Evolutionary conservation across 2,113 vertebrate species (phyloP), one percentile per base, ranked within the genome.

Genomic region (Psettodes erumei): DNA sequence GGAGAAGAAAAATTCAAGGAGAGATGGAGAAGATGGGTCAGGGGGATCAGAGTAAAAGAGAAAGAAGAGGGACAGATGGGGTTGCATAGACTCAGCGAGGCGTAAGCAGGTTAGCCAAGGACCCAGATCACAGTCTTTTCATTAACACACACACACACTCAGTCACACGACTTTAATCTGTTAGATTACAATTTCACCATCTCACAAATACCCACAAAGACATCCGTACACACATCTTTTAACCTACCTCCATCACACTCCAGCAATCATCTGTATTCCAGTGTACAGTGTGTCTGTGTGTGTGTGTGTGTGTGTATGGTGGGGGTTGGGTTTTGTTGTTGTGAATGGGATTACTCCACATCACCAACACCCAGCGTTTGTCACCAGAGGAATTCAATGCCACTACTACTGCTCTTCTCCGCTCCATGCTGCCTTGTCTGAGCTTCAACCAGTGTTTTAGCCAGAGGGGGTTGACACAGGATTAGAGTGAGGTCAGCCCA

Each of bases 321-420:
- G 69, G 88, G 88, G 88, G 87, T 77, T 83, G 85, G 85, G 85
- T 72, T 84, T 82, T 87, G 90, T 88, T 86, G 85, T 89, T 90
- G 83, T 90, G 84, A 91, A 87, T 91, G 85, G 82, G 86, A 91
- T 91, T 91, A 90, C 85, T 88, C 82, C 73, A 86, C 85, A 85
- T 78, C 78, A 66, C 77, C 63, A 69, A 65, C 81, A 79, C 81
- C 77, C 81, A 74, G 63, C 27, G 42, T 80, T 89, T 81, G 86
- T 87, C 79, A 87, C 78, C 81, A 79, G 83, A 85, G 88, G 84
- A 86, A 87, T 88, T 78, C 33, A 38, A 13, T 71, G 75, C 70
- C 84, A 70, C 65, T 77, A 70, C 77, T 54, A 61, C 81, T 51
- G 67, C 70, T 82, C 59, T 70, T 63, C 78, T 71, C 50, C 48